A percentile compares a stretch with the other conserved stretches of the same genome.
Conservation (phyloP, 2,113 vertebrate genomes). For the Siniperca chuatsi region DNA sequence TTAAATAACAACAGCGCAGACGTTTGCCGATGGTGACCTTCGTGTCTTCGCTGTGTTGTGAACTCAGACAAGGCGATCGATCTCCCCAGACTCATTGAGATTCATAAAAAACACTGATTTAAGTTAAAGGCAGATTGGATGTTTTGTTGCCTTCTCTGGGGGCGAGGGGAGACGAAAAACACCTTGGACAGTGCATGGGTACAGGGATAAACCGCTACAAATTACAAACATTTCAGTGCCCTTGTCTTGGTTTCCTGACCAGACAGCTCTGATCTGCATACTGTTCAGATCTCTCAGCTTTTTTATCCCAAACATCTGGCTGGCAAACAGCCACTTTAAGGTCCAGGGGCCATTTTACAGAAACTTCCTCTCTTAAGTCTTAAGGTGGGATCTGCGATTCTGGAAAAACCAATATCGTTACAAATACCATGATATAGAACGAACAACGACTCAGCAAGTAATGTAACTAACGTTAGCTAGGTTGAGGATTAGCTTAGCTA, state of each 20-base stretch:
- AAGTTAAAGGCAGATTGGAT: background rate
- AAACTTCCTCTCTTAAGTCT: too few relatives aligned
- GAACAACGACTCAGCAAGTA: too few relatives aligned
- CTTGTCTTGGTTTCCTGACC: background rate
- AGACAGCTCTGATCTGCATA: background rate
- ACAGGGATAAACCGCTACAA: background rate
- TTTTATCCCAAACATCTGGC: background rate
- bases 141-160: background rate
- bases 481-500: too few relatives aligned
- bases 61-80: background rate
- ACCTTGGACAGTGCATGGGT: background rate
- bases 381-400: too few relatives aligned
- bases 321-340: background rate
- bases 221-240: background rate
- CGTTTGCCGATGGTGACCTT: background rate
- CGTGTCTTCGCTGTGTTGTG: background rate
- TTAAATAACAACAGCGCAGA: background rate
- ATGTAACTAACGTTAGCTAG: too few relatives aligned
- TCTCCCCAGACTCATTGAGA: background rate
- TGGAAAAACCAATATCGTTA: too few relatives aligned
- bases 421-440: too few relatives aligned
- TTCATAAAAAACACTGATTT: background rate
- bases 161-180: background rate
- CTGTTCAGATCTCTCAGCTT: background rate
- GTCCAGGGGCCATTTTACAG: too few relatives aligned